phyloP scores from a whole-genome alignment of 2,113 vertebrate genomes.

The Brachionichthys hirsutus region DNA sequence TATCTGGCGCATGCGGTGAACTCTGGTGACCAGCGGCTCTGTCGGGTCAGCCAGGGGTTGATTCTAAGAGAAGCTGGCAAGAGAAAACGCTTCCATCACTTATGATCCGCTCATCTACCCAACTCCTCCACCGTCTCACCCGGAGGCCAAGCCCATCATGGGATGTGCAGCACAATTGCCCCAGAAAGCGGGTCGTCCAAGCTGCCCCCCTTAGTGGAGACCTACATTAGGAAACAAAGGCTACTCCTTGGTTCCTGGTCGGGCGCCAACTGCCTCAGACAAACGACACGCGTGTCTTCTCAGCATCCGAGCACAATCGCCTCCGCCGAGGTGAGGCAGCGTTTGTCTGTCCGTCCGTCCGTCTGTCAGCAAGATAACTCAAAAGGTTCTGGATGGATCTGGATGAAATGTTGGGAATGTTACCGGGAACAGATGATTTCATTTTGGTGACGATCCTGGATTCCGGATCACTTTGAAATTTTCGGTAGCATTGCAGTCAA shows the following conservation, averaged over 20 bases:
- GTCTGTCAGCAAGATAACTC: too few species aligned
- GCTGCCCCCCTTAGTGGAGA: slow-evolving; percentile 51
- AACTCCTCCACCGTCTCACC: slow-evolving; percentile 53
- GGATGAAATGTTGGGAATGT: too few species aligned
- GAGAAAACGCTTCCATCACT: slow-evolving; percentile 43
- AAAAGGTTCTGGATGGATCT: too few species aligned
- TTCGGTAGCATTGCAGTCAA: too few species aligned
- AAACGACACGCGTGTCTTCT: slow-evolving; percentile 35
- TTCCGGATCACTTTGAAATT: too few species aligned
- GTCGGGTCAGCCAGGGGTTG: slow-evolving; percentile 16
- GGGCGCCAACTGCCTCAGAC: slow-evolving; percentile 20
- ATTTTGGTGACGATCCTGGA: too few species aligned
- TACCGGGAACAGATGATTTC: too few species aligned
- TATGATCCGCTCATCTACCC: slow-evolving; percentile 42
- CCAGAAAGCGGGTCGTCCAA: slow-evolving; percentile 62
- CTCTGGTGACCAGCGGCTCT: too few species aligned
- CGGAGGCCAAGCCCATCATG: slow-evolving; percentile 67
- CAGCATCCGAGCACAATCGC: slow-evolving; percentile 27
- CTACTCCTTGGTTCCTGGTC: too few species aligned
- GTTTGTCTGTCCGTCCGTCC: too few species aligned
- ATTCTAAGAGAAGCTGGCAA: slow-evolving; percentile 45
- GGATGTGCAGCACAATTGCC: slow-evolving; percentile 49
- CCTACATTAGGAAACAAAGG: slow-evolving; percentile 74
- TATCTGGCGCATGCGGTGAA: too few species aligned
- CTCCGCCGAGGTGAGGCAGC: too few species aligned